Base-by-base conservation (phyloP, 2,888 invertebrate species). In the Phortica okadai region DNA sequence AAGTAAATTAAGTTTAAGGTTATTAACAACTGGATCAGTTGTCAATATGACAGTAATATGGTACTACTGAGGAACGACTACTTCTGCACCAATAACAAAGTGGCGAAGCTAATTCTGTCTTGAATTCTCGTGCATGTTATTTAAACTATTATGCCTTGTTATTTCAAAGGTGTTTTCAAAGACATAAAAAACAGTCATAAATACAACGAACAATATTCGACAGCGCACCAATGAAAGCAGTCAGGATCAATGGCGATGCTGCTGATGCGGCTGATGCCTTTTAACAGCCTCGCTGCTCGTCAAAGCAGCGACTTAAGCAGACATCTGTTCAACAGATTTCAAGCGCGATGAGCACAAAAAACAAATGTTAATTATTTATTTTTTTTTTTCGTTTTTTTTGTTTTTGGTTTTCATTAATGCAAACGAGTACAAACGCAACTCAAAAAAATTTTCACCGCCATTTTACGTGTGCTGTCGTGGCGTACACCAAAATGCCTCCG, bases 251-350 rank as follows among this genome's bases (percentile, higher is more conserved):
- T 33, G 33, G 25, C 14, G 70, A 33, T 41, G 33, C 45, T 54
- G 54, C 44, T 70, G 50, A n/a, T 54, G 16, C 44, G 11, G 16
- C 54, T 72, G 8, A 6, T 50, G 21, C 42, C 21, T 70, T 54
- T 33, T 72, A 6, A 44, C 42, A 42, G 33, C n/a, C 14, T 72
- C 44, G 21, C 44, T 70, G 10, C 25, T 42, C 7, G 54, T 6
- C 54, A 33, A 10, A 54, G 33, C 6, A 42, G 56, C 78, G 81
- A 59, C 16, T 14, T 59, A 10, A 16, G 16, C 78, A 78, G 16
- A 82, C 82, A 86, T 86, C 86, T 86, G 86, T 81, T 87, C 76
- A 87, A 86, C 86, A 86, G 88, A 86, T 88, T 86, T 86, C 88
- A 83, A 74, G 75, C 73, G 33, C 66, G 42, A 69, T 74, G 45